Percentiles rank a stretch among this genome's conserved stretches.
Conservation (phyloP, 2,888 invertebrate genomes). For the Periphyllus acericola region DNA sequence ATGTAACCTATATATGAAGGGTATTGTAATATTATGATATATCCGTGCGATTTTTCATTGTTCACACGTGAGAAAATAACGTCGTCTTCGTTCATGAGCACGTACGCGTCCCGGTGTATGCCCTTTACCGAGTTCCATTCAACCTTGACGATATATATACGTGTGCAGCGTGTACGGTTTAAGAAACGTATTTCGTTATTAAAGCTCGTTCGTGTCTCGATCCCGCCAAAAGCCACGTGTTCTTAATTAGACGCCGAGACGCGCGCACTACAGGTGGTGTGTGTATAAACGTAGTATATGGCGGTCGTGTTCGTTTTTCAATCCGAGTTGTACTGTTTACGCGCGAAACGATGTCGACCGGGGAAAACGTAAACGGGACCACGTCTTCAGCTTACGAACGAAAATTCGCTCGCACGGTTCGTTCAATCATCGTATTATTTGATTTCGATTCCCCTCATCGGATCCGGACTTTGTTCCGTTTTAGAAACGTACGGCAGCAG, state of each 20-base stretch:
- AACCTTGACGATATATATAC: conserved; percentile 39
- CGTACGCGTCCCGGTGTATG: too few relatives aligned
- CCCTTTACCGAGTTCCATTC: conserved; percentile 19
- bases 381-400: too few relatives aligned
- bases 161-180: not conserved
- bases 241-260: conserved; percentile 37
- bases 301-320: too few relatives aligned
- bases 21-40: not conserved
- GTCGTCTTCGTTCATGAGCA: conserved; percentile 32
- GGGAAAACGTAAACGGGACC: not conserved
- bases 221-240: conserved; percentile 17
- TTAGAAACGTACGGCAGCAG: not conserved
- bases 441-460: not conserved
- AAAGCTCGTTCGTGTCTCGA: conserved; percentile 33
- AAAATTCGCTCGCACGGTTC: too few relatives aligned
- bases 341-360: not conserved
- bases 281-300: too few relatives aligned
- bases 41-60: conserved; percentile 35
- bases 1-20: conserved; percentile 5
- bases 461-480: not conserved
- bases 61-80: conserved; percentile 33
- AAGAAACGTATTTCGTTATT: conserved; percentile 36
- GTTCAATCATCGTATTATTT: too few relatives aligned
- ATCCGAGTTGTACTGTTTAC: not conserved
- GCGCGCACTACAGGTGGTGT: too few relatives aligned